Evolutionary conservation across 2,888 invertebrate species (phyloP), one percentile per base, ranked within the genome.

Genomic region (Oscheius sp.): DNA sequence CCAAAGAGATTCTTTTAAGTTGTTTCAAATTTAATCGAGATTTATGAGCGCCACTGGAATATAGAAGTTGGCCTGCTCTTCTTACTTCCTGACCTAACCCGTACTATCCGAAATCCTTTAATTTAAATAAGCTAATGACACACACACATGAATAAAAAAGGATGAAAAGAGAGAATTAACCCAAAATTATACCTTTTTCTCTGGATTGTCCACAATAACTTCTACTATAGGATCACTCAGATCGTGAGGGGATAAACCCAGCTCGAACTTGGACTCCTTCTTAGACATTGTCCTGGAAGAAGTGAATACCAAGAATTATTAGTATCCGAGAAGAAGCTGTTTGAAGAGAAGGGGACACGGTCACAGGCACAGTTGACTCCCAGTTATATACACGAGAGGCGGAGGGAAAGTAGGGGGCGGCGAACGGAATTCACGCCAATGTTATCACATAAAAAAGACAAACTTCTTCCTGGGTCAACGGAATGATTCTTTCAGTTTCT

Each of bases 331-430:
- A 46, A 23, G 21, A 45, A 25, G 13, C 45, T 46, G 18, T 16
- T 23, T 66, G 13, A 52, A 66, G 25, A 27, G 46, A 18, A 23
- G 52, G 52, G n/a, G n/a, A n/a, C 49, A 29, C 66, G 66, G 66
- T 66, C 52, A 29, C 18, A 16, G 52, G 27, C 23, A 45, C 25
- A 58, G 58, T n/a, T 35, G 35, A 35, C 9, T 13, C 63, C 23
- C 18, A 23, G 29, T 52, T 66, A 29, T 66, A 66, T 66, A 66
- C 66, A n/a, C 27, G 21, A 52, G 25, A 52, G 52, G 66, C 52
- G 64, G 64, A 27, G 25, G 21, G 56, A 13, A 21, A 49, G 49
- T 21, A 27, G 25, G 49, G 64, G 63, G 63, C 63, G 63, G 63
- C 43, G 63, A 45, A 45, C 25, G 63, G 63, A 63, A 63, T 63